Conservation (phyloP, 1,140 invertebrate genomes). For the Bilobella aurantiaca region DNA sequence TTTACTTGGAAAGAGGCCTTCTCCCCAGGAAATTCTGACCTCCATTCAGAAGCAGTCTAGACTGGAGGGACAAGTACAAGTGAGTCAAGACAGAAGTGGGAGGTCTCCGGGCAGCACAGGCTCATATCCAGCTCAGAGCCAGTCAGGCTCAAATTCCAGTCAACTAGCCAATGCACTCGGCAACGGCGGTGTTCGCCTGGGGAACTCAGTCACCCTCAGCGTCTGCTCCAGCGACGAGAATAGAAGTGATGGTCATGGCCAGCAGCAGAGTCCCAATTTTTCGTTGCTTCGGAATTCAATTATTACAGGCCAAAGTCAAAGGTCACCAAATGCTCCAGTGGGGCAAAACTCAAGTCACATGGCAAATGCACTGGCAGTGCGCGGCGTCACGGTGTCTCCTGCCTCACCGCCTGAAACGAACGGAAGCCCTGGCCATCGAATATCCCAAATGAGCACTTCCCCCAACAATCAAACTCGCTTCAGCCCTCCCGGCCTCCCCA, state of each 20-base stretch:
- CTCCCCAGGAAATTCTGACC: background rate
- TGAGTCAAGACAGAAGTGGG: background rate
- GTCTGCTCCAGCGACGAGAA: slow-evolving; percentile 17
- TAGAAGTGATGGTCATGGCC: background rate
- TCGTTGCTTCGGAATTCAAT: background rate
- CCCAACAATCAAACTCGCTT: slow-evolving; percentile 12
- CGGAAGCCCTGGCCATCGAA: background rate
- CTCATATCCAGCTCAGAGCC: background rate
- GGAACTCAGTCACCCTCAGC: slow-evolving; percentile 27
- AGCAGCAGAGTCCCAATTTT: background rate
- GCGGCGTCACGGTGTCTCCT: slow-evolving; percentile 32
- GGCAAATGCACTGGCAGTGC: slow-evolving; percentile 20
- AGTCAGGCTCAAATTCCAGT: background rate
- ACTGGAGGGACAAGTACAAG: background rate
- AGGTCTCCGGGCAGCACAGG: background rate
- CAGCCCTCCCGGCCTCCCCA: slow-evolving; percentile 1
- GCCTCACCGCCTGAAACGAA: slow-evolving; percentile 18
- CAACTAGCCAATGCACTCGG: background rate
- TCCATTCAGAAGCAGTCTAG: background rate
- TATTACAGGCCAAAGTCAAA: background rate
- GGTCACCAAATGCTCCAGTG: slow-evolving; percentile 7
- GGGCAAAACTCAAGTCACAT: slow-evolving; percentile 5
- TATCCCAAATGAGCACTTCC: slow-evolving; percentile 8
- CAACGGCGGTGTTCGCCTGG: slow-evolving; percentile 18
- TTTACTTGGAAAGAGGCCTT: background rate